These are phyloP conservation scores for Propithecus deckenii DNA, from an alignment of 2,797 vertebrate genomes.

Conservation along the genomic window DNA sequence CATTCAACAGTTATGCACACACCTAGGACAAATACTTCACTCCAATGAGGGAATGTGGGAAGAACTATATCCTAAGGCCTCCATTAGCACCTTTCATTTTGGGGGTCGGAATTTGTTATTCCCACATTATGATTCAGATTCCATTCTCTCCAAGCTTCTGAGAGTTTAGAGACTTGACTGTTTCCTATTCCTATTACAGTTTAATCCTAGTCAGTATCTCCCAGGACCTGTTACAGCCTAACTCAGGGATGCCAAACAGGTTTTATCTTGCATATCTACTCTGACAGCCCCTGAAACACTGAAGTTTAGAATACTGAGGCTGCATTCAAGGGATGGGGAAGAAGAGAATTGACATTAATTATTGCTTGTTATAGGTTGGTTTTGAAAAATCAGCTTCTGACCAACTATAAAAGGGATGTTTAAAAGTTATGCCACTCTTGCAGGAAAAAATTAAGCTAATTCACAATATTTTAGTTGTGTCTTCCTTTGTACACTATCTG, in stretches of 20 bases:
- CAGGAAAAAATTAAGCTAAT: background rate
- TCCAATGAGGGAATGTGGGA: background rate
- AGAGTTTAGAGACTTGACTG: background rate
- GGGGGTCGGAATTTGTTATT: background rate
- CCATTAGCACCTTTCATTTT: background rate
- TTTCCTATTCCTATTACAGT: background rate
- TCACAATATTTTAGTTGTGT: background rate
- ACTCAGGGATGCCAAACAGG: background rate
- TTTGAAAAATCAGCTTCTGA: background rate
- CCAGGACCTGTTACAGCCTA: background rate
- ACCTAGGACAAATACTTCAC: background rate
- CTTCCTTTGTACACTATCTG: background rate
- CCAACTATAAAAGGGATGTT: background rate
- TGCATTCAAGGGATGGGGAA: background rate
- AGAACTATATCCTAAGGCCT: background rate
- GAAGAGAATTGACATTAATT: background rate
- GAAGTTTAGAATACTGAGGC: background rate
- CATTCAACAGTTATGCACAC: background rate
- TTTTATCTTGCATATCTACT: background rate
- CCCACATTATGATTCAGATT: background rate
- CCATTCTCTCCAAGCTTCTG: background rate
- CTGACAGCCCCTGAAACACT: background rate
- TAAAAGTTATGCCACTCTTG: background rate
- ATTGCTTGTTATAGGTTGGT: background rate
- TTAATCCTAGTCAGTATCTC: background rate